These are phyloP conservation scores for Phoebastria nigripes DNA, from an alignment of 2,797 vertebrate species.

Conservation along the genomic window DNA sequence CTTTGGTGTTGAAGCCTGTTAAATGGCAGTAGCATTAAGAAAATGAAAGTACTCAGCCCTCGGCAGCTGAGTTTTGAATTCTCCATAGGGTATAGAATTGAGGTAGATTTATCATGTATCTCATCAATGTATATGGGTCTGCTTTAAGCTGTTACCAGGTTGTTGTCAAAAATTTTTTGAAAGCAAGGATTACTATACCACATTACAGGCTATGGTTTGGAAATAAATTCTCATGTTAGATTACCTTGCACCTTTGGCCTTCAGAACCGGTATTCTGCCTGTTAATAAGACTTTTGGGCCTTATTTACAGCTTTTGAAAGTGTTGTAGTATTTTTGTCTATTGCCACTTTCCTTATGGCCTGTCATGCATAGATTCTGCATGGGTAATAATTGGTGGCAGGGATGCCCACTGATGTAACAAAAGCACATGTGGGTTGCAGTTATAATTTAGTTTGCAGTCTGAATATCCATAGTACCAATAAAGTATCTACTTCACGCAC, in stretches of 20 bases:
- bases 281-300: neutral
- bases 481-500: neutral
- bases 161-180: neutral
- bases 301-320: neutral
- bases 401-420: neutral
- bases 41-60: neutral
- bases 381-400: neutral
- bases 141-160: neutral
- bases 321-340: neutral
- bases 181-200: neutral
- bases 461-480: neutral
- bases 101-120: neutral
- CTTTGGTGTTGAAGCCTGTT: neutral
- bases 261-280: neutral
- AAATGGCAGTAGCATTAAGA: constrained; percentile 27
- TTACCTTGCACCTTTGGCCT: neutral
- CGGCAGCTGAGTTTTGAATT: neutral
- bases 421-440: neutral
- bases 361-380: neutral
- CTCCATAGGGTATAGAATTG: neutral
- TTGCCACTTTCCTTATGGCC: fast-evolving
- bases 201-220: neutral
- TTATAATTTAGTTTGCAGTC: neutral
- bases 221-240: neutral
- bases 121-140: neutral